Conservation (phyloP, 2,888 invertebrate genomes). For the Athalia cordata region DNA sequence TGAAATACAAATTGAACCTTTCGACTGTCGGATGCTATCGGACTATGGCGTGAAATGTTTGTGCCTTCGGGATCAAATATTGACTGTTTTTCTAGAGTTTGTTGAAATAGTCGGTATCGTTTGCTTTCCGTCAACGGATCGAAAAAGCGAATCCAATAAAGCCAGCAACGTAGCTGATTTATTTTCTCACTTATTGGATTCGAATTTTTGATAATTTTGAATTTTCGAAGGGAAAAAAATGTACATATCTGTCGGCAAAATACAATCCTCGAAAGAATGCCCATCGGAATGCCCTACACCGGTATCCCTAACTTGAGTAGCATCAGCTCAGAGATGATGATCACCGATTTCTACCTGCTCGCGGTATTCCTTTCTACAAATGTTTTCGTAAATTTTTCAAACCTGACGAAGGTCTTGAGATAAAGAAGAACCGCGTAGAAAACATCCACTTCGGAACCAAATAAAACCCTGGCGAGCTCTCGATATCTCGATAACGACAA, state of each 20-base stretch:
- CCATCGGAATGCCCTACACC: too few relatives aligned
- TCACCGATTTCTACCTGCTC: constrained; percentile 21
- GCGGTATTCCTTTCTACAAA: not conserved
- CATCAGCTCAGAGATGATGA: not conserved
- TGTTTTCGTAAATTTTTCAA: not conserved
- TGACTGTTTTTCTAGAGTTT: constrained; percentile 17
- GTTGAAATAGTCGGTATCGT: not conserved
- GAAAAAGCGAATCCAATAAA: too few relatives aligned
- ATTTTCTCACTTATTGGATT: too few relatives aligned
- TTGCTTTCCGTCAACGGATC: too few relatives aligned
- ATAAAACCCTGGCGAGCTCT: too few relatives aligned
- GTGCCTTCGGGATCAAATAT: constrained; percentile 5
- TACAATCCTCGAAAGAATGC: too few relatives aligned
- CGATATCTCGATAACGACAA: not conserved
- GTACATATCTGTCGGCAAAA: too few relatives aligned
- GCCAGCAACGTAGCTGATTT: too few relatives aligned
- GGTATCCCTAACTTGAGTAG: too few relatives aligned
- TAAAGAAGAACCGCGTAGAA: not conserved
- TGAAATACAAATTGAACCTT: not conserved
- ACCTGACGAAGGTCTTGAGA: not conserved
- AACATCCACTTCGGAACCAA: too few relatives aligned
- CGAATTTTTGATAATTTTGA: too few relatives aligned
- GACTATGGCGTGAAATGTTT: not conserved
- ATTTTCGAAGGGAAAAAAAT: too few relatives aligned
- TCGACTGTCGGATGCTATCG: not conserved